Evolutionary conservation across 2,888 invertebrate genomes (phyloP).

Genomic region (Lissonota sp.): DNA sequence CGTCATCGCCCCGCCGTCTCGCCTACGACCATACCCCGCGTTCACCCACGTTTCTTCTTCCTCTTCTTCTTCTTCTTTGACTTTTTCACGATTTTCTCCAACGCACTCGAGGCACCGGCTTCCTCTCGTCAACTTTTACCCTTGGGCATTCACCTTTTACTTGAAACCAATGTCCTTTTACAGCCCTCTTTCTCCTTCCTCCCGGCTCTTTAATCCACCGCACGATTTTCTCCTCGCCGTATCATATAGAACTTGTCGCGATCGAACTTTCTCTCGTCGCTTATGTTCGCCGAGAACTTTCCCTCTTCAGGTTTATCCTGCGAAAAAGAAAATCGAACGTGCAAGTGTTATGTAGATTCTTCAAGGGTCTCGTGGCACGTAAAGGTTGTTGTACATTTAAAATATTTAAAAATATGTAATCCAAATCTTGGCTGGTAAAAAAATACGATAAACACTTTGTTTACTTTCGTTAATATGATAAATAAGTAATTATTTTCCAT

Average conservation of each 20-base stretch:
- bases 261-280: neutral
- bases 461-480: too few relatives aligned
- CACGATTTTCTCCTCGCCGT: constrained; percentile 7
- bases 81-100: neutral
- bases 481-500: too few relatives aligned
- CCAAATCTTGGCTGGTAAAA: too few relatives aligned
- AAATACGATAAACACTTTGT: too few relatives aligned
- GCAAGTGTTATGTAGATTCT: neutral
- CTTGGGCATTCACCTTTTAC: constrained; percentile 13
- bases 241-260: neutral
- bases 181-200: neutral
- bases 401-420: too few relatives aligned
- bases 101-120: constrained; percentile 16
- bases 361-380: too few relatives aligned
- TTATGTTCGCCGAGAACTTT: neutral
- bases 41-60: constrained; percentile 46
- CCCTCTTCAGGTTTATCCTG: constrained; percentile 26
- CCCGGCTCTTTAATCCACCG: neutral
- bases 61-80: neutral
- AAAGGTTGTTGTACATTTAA: too few relatives aligned
- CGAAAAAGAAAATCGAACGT: constrained; percentile 25
- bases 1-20: constrained; percentile 82
- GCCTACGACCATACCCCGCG: constrained; percentile 79
- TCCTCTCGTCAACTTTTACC: constrained; percentile 17
- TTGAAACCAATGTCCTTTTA: neutral